Base-by-base conservation (phyloP, 2,113 vertebrate genomes). In the Fulica atra region DNA sequence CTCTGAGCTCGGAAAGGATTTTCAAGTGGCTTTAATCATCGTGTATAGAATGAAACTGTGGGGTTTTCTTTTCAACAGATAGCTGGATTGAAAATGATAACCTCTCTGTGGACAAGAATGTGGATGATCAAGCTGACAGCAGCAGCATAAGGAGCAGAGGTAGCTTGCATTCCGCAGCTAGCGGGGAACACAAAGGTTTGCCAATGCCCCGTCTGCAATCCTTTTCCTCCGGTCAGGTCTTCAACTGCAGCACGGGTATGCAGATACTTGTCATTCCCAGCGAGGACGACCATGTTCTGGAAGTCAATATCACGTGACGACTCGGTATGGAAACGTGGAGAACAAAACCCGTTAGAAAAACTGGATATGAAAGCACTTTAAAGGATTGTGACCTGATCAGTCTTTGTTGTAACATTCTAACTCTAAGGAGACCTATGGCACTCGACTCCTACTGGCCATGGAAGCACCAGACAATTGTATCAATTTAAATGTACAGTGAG, bases 71-170 rank as follows among this genome's bases (percentile, higher is more conserved):
- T 78, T 65, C 18, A 88, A 89, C 98, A 99, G 99, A 99, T 85
- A 99, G 99, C 97, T 99, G 99, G 96, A 98, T 99, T 91, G 99
- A 99, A 96, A 99, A 99, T 2, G 99, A 99, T 97, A 98, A 98
- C 68, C 97, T 99, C 10, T 99, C 99, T 4, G 97, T 99, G 97
- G 99, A 99, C 97, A 99, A 98, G 96, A 98, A 98, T 1, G 90
- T 98, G 93, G 99, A 99, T 5, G 99, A 99, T 42, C 99, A 99
- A 95, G 98, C 85, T 28, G 99, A 99, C 98, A 98, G 98, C 69
- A 97, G 98, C 83, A 99, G 99, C 93, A 88, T 98, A 91, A 98
- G 98, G 95, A 99, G 99, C 96, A 98, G 99, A 25, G 98, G 98
- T 60, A 99, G 99, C 63, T 31, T 73, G 81, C 97, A 98, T 85